Percentiles rank a stretch among this genome's conserved stretches.
Evolutionary conservation across 2,888 invertebrate species (phyloP).

Genomic region (Hypomecis atomaria): DNA sequence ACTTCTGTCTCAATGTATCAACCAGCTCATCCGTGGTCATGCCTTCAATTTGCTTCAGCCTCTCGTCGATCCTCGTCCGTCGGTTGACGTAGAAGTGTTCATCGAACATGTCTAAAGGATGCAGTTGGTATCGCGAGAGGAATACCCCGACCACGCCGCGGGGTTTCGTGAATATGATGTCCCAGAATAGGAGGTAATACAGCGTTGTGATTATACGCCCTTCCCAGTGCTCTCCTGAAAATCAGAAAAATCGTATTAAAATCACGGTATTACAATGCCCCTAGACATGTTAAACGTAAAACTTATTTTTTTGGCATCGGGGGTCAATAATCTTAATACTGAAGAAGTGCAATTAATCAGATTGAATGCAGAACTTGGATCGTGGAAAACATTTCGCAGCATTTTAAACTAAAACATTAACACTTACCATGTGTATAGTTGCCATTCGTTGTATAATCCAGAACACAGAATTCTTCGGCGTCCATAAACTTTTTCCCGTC

Average conservation of each 20-base stretch:
- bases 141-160: conserved; percentile 84
- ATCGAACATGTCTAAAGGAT: conserved; percentile 89
- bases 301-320: no score
- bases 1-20: conserved; percentile 68
- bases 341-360: no score
- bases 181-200: conserved; percentile 91
- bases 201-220: conserved; percentile 86
- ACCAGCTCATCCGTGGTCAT: conserved; percentile 66
- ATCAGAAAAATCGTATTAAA: no score
- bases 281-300: no score
- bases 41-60: conserved; percentile 67
- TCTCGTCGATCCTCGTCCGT: conserved; percentile 82
- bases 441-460: conserved; percentile 56
- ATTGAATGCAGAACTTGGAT: no score
- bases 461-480: conserved; percentile 69
- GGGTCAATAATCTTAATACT: no score
- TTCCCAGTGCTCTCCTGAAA: conserved; percentile 89
- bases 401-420: no score
- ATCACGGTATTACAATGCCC: no score
- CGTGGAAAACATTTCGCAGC: no score
- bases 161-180: conserved; percentile 86
- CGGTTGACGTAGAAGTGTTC: conserved; percentile 88
- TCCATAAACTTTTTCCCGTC: conserved; percentile 52
- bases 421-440: conserved; percentile 66
- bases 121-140: conserved; percentile 86